Evolutionary conservation across 2,797 vertebrate species (phyloP), one percentile per base, ranked within the genome.

Genomic region (Acanthurus leucopareius): DNA sequence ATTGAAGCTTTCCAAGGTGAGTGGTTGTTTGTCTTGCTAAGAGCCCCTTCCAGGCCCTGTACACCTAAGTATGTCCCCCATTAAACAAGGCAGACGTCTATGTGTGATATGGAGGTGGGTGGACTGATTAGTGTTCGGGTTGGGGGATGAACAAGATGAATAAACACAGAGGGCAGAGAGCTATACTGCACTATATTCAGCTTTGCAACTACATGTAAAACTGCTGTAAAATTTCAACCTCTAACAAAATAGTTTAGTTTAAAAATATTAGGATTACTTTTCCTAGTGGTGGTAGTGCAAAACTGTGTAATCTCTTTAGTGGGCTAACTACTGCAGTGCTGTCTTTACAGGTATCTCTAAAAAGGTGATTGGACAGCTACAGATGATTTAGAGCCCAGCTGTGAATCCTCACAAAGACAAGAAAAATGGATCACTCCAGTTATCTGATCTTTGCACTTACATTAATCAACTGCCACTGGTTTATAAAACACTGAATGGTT

Each of bases 11-110:
- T 60, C 67, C 79, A 73, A 73, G 73, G 76, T 86, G 73, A 69
- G 25, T 17, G 51, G 54, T 70, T 76, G 76, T 86, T 82, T 79
- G 75, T 73, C 42, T 9, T 60, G 45, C 70, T 66, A 71, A 77
- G 51, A 53, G 66, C 38, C 61, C 51, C 78, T 65, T 20, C 20
- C 60, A 65, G 22, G 7, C 20, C 10, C 20, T 11, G 11, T 22
- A 22, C 19, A 11, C 2, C 52, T 54, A 22, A 13, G 22, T 3
- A 13, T 25, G 52, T 9, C 11, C 22, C 10, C 15, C n/a, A 22
- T 13, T 11, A 25, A 20, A 13, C 52, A 54, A 3, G 16, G 2
- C 47, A 7, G 47, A 48, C 6, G 4, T 16, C 16, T 48, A 19
- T 49, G 19, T 49, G 48, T 49, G 19, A n/a, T 49, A n/a, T n/a